Evolutionary conservation across 2,888 invertebrate species (phyloP), one percentile per base, ranked within the genome.

Genomic region (Serrognathus titanus): DNA sequence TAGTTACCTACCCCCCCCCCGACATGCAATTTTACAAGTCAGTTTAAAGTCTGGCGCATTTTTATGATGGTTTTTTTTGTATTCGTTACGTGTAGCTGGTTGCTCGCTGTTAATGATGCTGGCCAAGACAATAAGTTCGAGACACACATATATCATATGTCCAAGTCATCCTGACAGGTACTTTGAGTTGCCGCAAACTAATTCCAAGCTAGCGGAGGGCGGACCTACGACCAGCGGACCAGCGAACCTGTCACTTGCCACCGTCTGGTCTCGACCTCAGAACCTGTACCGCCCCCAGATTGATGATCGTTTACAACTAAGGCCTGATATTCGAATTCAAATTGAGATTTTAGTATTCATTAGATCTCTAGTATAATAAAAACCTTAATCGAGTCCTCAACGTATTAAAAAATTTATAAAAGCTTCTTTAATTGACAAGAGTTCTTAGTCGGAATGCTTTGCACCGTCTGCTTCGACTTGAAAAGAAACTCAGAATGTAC

Each of bases 221-320:
- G 73, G 76, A 72, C 74, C 73, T 74, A 47, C 47, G 57, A 57
- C 53, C 57, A 52, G 75, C 75, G 73, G 57, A 57, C 53, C 57
- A 52, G 75, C 75, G 73, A 75, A 75, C 75, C 75, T 77, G 76
- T 76, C 75, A 76, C 76, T 76, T 75, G 76, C 76, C 76, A 76
- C 76, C 73, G 75, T 75, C 74, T 71, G 75, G 69, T 74, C 74
- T 75, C 74, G 73, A 75, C 74, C 75, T 72, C 72, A 65, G 71
- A 72, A 73, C 72, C 74, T 72, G 72, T 66, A 71, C 72, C 74
- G 73, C 74, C 74, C 73, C 74, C 72, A 69, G 71, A 71, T 72
- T 71, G 71, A 71, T 72, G 67, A 68, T 58, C 73, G 73, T 75
- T 74, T 73, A 74, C 62, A 62, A 57, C 72, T 74, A 73, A 72